Percentiles rank a stretch among this genome's conserved stretches.
Evolutionary conservation across 2,888 invertebrate species (phyloP).

Genomic region (Dynastes tityus): DNA sequence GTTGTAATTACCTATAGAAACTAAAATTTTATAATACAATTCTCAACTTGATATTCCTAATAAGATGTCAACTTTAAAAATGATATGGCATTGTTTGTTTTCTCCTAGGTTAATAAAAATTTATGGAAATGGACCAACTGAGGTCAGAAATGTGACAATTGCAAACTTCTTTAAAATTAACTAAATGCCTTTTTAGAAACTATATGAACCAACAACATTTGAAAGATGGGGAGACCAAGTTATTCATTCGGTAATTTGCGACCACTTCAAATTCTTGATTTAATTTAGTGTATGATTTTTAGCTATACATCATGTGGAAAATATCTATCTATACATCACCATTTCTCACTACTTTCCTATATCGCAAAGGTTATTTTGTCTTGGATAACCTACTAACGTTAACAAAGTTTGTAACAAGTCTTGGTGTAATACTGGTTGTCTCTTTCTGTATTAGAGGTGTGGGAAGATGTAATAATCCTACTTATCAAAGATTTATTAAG

Average conservation of each 20-base stretch:
- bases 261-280: slow-evolving; percentile 49
- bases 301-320: slow-evolving; percentile 80
- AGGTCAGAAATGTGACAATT: slow-evolving; percentile 65
- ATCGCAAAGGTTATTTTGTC: slow-evolving; percentile 78
- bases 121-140: slow-evolving; percentile 76
- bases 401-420: slow-evolving; percentile 76
- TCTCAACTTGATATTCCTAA: neutral
- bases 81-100: slow-evolving; percentile 78
- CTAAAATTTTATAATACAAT: neutral
- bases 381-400: slow-evolving; percentile 74
- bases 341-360: slow-evolving; percentile 80
- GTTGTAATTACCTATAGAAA: neutral
- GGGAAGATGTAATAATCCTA: slow-evolving; percentile 79
- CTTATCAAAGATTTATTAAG: slow-evolving; percentile 80
- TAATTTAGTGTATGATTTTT: slow-evolving; percentile 56
- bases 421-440: slow-evolving; percentile 78
- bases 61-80: slow-evolving; percentile 67
- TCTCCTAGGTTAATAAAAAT: slow-evolving; percentile 82
- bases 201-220: slow-evolving; percentile 79
- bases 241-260: slow-evolving; percentile 75
- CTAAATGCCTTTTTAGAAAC: slow-evolving; percentile 70
- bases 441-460: slow-evolving; percentile 79
- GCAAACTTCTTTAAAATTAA: slow-evolving; percentile 21
- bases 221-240: slow-evolving; percentile 85
- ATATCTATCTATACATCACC: slow-evolving; percentile 84